Conservation (phyloP, 1,140 invertebrate species). For the Sitodiplosis mosellana region DNA sequence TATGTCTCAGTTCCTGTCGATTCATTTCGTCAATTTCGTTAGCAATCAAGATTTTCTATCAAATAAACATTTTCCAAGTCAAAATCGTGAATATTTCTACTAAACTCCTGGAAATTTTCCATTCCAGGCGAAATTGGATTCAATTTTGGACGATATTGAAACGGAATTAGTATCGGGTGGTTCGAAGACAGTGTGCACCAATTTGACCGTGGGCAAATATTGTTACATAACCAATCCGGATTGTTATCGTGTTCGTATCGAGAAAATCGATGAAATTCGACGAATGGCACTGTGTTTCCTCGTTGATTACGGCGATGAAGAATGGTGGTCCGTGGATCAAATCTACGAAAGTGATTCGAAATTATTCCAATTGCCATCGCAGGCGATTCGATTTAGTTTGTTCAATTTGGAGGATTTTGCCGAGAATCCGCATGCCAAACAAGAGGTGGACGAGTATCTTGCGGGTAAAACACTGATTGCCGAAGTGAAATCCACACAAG, state of each 20-base stretch:
- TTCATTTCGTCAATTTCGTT: no score
- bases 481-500: slow-evolving; percentile 15
- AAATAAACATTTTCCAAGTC: no score
- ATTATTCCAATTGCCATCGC: slow-evolving; percentile 16
- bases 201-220: slow-evolving; percentile 7
- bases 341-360: slow-evolving; percentile 12
- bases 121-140: slow-evolving; percentile 9
- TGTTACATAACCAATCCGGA: slow-evolving; percentile 17
- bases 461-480: slow-evolving; percentile 16
- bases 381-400: slow-evolving; percentile 19
- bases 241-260: slow-evolving; percentile 18
- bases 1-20: no score
- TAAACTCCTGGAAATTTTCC: no score
- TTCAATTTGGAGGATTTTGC: slow-evolving; percentile 23
- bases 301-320: slow-evolving; percentile 20
- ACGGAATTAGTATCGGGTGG: slow-evolving; percentile 9
- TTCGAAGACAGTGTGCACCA: slow-evolving; percentile 4
- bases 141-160: slow-evolving; percentile 15
- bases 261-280: slow-evolving; percentile 10
- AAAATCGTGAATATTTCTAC: no score
- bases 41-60: no score
- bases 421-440: slow-evolving; percentile 16
- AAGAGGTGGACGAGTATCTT: slow-evolving; percentile 11
- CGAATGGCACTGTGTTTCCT: slow-evolving; percentile 16
- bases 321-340: slow-evolving; percentile 10